Evolutionary conservation across 2,888 invertebrate genomes (phyloP).

Genomic region (Ceraclea dissimilis): DNA sequence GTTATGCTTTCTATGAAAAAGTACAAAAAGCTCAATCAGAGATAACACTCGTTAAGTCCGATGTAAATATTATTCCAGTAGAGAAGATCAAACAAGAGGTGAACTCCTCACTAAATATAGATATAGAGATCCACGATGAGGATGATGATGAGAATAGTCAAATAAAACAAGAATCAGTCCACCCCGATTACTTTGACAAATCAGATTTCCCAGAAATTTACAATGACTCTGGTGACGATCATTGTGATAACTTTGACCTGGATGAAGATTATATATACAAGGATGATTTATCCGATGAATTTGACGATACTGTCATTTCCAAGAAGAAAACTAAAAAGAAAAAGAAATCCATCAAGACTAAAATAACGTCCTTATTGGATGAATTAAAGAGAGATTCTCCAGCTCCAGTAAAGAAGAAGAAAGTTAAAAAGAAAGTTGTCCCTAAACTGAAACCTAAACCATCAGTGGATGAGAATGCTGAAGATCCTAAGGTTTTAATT

Average conservation of each 20-base stretch:
- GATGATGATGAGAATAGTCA: background rate
- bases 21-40: constrained; percentile 1
- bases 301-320: background rate
- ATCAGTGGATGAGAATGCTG: background rate
- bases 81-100: constrained; percentile 2
- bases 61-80: background rate
- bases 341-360: background rate
- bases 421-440: background rate
- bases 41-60: background rate
- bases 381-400: background rate
- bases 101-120: background rate
- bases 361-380: background rate
- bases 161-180: background rate
- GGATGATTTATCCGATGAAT: background rate
- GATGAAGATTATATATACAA: background rate
- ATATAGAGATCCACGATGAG: background rate
- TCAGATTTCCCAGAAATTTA: background rate
- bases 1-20: constrained; percentile 4
- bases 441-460: background rate
- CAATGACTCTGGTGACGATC: background rate
- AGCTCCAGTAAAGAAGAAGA: background rate
- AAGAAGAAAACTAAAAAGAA: background rate
- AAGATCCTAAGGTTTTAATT: constrained; percentile 4
- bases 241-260: background rate
- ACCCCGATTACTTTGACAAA: background rate